Percentiles rank a stretch among this genome's conserved stretches.
phyloP scores from a whole-genome alignment of 2,888 invertebrate species.

The Hemicrepidius hirtus region DNA sequence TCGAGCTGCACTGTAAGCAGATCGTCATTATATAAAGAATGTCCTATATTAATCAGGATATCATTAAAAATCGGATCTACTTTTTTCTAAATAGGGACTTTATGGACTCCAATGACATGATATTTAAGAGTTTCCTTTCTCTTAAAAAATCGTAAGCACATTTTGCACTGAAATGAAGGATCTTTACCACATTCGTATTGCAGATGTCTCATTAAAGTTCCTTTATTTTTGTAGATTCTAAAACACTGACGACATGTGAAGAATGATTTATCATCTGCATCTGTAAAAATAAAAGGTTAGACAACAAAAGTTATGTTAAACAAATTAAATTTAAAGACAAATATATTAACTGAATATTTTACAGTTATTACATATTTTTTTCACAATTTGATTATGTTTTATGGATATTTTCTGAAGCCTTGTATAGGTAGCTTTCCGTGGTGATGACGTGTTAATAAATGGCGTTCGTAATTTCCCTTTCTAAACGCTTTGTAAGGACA shows the following conservation, averaged over 20 bases:
- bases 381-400: too few relatives aligned
- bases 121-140: neutral
- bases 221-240: slow-evolving; percentile 79
- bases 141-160: slow-evolving; percentile 53
- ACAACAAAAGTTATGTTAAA: too few relatives aligned
- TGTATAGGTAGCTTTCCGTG: neutral
- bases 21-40: too few relatives aligned
- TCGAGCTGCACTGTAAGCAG: too few relatives aligned
- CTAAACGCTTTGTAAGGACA: slow-evolving; percentile 37
- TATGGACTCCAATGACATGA: neutral
- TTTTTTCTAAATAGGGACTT: neutral
- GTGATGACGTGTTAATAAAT: neutral
- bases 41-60: too few relatives aligned
- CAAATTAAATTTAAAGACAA: too few relatives aligned
- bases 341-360: too few relatives aligned
- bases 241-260: slow-evolving; percentile 39
- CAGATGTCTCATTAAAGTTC: slow-evolving; percentile 81
- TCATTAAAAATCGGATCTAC: too few relatives aligned
- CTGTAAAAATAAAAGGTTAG: neutral
- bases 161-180: slow-evolving; percentile 56
- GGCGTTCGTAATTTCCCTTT: slow-evolving; percentile 34
- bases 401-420: too few relatives aligned
- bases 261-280: neutral
- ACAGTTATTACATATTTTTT: too few relatives aligned
- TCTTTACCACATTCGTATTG: slow-evolving; percentile 78